Evolutionary conservation across 2,888 invertebrate genomes (phyloP).

Genomic region (Monoplex corrugatus): DNA sequence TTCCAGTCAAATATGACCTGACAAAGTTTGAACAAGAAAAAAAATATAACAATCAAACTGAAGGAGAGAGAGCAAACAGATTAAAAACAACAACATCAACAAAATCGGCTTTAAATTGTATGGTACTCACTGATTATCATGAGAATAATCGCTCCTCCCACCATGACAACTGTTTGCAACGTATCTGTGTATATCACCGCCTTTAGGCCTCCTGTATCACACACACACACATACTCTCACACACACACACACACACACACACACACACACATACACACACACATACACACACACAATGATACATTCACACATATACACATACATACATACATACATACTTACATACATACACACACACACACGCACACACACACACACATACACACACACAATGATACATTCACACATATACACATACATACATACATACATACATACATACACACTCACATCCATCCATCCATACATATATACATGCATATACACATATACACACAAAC

Average conservation of each 20-base stretch:
- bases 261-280: no score
- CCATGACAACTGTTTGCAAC: conserved; percentile 78
- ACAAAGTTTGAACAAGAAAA: no score
- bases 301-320: no score
- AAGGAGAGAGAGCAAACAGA: no score
- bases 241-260: no score
- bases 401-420: background rate
- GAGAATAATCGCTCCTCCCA: conserved; percentile 73
- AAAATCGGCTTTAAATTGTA: no score
- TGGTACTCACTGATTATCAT: conserved; percentile 71
- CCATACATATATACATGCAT: background rate
- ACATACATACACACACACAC: background rate
- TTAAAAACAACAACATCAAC: no score
- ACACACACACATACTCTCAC: no score
- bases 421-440: background rate
- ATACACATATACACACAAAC: background rate
- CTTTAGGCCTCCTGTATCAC: conserved; percentile 76
- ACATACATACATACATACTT: background rate
- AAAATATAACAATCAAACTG: no score
- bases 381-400: background rate
- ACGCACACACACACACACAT: background rate
- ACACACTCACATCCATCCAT: background rate
- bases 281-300: background rate
- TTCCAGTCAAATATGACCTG: no score
- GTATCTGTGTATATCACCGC: conserved; percentile 80